phyloP scores from a whole-genome alignment of 2,888 invertebrate genomes.

The Calliopum simillimum region DNA sequence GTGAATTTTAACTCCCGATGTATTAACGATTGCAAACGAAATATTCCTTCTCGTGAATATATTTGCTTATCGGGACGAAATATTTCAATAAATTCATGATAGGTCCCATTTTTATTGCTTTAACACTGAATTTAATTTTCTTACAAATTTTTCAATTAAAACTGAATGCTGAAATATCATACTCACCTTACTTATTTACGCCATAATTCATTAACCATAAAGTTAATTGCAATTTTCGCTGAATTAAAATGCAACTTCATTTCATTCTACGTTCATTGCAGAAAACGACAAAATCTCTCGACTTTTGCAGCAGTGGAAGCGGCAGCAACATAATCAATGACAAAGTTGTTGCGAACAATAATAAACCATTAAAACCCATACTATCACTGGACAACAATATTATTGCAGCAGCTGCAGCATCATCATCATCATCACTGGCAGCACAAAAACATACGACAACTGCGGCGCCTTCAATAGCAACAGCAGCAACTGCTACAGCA shows the following conservation, averaged over 20 bases:
- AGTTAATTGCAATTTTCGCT: background rate
- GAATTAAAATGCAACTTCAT: background rate
- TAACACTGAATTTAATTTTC: too few species aligned
- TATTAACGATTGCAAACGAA: too few species aligned
- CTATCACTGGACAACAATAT: slow-evolving; percentile 61
- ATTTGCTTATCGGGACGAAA: too few species aligned
- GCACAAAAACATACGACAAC: background rate
- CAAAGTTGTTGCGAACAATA: slow-evolving; percentile 64
- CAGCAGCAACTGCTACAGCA: slow-evolving; percentile 44
- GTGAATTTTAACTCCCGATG: too few species aligned
- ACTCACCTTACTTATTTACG: background rate
- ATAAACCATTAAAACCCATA: slow-evolving; percentile 64
- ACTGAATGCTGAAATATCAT: background rate
- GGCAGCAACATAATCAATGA: slow-evolving; percentile 44
- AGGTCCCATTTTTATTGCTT: too few species aligned
- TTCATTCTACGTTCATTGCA: slow-evolving; percentile 44
- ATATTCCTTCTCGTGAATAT: too few species aligned
- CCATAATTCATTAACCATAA: background rate
- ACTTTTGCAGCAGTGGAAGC: slow-evolving; percentile 50
- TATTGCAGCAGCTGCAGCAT: slow-evolving; percentile 43
- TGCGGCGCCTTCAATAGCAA: slow-evolving; percentile 33
- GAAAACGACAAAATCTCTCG: slow-evolving; percentile 66
- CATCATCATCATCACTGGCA: background rate
- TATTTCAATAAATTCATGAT: too few species aligned
- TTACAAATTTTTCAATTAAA: too few species aligned